Percentiles rank a stretch among this genome's conserved stretches.
These are phyloP conservation scores for Carollia perspicillata DNA, from an alignment of 2,113 vertebrate species.

Conservation along the genomic window DNA sequence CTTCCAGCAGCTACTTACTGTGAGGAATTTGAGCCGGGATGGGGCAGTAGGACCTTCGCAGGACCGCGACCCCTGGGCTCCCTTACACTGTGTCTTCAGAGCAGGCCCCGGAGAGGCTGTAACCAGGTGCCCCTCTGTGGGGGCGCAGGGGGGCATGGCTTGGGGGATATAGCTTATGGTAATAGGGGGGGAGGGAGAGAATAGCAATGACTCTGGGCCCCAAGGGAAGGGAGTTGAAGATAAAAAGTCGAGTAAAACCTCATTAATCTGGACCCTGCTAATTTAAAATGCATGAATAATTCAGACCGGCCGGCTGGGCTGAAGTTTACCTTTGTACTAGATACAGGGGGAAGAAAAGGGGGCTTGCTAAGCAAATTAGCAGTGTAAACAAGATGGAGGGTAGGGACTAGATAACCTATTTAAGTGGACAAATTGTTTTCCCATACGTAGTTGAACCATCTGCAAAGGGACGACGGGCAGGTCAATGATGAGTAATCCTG, in stretches of 20 bases:
- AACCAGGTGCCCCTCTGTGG: slow-evolving; percentile 52
- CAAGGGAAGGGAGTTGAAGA: slow-evolving; percentile 68
- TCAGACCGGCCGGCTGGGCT: slow-evolving; percentile 66
- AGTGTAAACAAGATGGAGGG: slow-evolving; percentile 70
- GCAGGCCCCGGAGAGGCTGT: neutral
- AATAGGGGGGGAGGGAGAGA: slow-evolving; percentile 49
- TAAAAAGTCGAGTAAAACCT: slow-evolving; percentile 69
- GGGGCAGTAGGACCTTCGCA: neutral
- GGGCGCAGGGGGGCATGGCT: slow-evolving; percentile 4
- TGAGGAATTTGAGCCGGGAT: neutral
- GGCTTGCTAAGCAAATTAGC: slow-evolving; percentile 77
- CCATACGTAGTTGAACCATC: slow-evolving; percentile 63
- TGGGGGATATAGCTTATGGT: slow-evolving; percentile 63
- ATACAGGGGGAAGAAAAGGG: slow-evolving; percentile 45
- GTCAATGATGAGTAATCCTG: slow-evolving; percentile 64
- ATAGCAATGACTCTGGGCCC: slow-evolving; percentile 30
- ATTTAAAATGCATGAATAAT: slow-evolving; percentile 77
- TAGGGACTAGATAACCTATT: slow-evolving; percentile 70
- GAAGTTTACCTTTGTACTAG: slow-evolving; percentile 72
- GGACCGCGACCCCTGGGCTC: neutral
- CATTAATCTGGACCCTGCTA: slow-evolving; percentile 76
- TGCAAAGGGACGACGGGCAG: slow-evolving; percentile 57
- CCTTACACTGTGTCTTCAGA: neutral
- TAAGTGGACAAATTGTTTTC: slow-evolving; percentile 75
- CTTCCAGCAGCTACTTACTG: neutral